A percentile compares a stretch with the other conserved stretches of the same genome.
phyloP scores from a whole-genome alignment of 2,888 invertebrate genomes.

The Drosophila ezoana region DNA sequence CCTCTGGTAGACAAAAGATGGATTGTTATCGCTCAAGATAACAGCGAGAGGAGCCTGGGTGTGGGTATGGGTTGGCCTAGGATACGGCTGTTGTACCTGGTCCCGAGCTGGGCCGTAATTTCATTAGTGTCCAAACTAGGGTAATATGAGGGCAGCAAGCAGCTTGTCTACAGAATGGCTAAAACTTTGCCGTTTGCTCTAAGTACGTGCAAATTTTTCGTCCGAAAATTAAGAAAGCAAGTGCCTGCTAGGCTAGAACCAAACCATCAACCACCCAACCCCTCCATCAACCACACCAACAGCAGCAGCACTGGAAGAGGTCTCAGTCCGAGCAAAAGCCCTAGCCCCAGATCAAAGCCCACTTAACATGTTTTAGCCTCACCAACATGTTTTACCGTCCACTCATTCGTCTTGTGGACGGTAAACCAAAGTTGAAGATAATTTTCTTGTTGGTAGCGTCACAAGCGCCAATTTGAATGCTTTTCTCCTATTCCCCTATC shows the following conservation, averaged over 20 bases:
- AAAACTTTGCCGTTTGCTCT: constrained; percentile 59
- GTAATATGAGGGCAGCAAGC: constrained; percentile 44
- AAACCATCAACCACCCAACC: not conserved
- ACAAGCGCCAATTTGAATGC: constrained; percentile 50
- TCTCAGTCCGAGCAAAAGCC: not conserved
- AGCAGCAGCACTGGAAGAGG: not conserved
- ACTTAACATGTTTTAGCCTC: constrained; percentile 60
- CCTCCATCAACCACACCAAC: constrained; percentile 3
- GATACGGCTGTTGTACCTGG: constrained; percentile 17
- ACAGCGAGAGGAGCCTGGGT: constrained; percentile 42
- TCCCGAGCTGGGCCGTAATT: constrained; percentile 52
- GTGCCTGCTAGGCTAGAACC: constrained; percentile 9
- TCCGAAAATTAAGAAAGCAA: constrained; percentile 68
- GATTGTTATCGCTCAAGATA: constrained; percentile 84
- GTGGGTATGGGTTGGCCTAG: constrained; percentile 9
- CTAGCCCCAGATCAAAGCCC: constrained; percentile 47
- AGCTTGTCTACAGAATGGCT: constrained; percentile 34
- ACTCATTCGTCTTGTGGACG: constrained; percentile 40
- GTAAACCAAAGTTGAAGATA: constrained; percentile 60
- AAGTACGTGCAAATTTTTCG: constrained; percentile 76
- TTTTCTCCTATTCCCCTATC: not conserved
- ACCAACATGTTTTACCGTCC: no score
- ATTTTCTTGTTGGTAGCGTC: constrained; percentile 57
- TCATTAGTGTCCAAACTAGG: constrained; percentile 72
- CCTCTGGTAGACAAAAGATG: constrained; percentile 77